Percentiles rank a stretch among this genome's conserved stretches.
Conservation (phyloP, 2,888 invertebrate genomes). For the Andrena trimmerana region DNA sequence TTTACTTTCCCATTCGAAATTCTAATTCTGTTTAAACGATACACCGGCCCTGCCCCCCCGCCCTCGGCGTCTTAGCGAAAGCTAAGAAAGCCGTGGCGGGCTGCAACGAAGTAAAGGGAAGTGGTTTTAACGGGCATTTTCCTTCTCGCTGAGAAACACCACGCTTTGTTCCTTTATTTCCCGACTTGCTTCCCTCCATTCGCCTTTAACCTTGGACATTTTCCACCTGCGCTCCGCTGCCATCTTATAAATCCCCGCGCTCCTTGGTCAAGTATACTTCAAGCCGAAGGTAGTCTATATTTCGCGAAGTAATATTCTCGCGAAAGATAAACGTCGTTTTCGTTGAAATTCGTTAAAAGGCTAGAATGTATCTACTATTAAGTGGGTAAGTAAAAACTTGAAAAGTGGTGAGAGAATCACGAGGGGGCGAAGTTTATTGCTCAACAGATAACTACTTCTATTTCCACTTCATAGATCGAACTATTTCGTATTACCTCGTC, state of each 20-base stretch:
- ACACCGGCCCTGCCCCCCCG: neutral
- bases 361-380: no score
- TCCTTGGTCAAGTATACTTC: neutral
- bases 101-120: neutral
- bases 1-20: constrained; percentile 62
- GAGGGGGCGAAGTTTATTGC: no score
- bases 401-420: no score
- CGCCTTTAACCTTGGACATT: constrained; percentile 29
- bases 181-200: constrained; percentile 19
- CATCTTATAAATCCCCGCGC: neutral
- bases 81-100: neutral
- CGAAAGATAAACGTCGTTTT: neutral
- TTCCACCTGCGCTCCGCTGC: neutral
- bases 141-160: constrained; percentile 14
- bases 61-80: neutral
- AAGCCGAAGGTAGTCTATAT: neutral
- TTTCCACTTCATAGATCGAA: neutral
- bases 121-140: constrained; percentile 16
- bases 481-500: constrained; percentile 6
- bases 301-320: neutral
- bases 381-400: no score
- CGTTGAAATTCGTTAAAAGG: neutral
- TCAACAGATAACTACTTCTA: neutral
- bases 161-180: constrained; percentile 1
- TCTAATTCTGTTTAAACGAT: constrained; percentile 60